Percentiles rank a stretch among this genome's conserved stretches.
Evolutionary conservation across 2,888 invertebrate species (phyloP).

Genomic region (Amblyteles armatorius): DNA sequence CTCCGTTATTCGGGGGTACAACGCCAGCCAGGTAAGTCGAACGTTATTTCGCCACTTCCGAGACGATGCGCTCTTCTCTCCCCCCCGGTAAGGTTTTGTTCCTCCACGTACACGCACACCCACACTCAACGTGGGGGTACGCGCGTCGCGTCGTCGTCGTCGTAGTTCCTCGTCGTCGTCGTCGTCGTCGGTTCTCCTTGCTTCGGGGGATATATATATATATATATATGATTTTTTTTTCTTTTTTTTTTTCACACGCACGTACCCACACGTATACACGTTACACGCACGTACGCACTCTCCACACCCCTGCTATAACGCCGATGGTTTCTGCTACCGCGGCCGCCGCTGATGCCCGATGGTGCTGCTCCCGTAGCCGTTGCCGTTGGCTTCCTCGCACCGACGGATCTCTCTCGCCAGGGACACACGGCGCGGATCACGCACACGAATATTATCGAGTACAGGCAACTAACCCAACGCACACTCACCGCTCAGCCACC

Average conservation of each 20-base stretch:
- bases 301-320: conserved; percentile 61
- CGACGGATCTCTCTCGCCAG: conserved; percentile 57
- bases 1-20: conserved; percentile 68
- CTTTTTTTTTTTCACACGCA: conserved; percentile 35
- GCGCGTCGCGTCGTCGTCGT: conserved; percentile 48
- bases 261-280: conserved; percentile 48
- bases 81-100: neutral
- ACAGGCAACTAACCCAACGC: conserved; percentile 49
- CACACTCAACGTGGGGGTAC: conserved; percentile 66
- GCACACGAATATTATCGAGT: conserved; percentile 16
- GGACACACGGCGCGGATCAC: conserved; percentile 51
- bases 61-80: neutral
- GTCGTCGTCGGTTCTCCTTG: conserved; percentile 41
- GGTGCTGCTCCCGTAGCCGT: conserved; percentile 46
- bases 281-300: conserved; percentile 38
- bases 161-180: conserved; percentile 49
- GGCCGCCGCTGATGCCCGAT: conserved; percentile 20
- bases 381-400: conserved; percentile 52
- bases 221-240: too few species aligned
- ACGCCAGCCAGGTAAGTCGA: conserved; percentile 41
- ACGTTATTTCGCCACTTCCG: conserved; percentile 50
- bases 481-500: conserved; percentile 46
- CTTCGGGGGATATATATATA: conserved; percentile 11
- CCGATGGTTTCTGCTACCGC: conserved; percentile 53
- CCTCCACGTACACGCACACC: conserved; percentile 54